Percentiles rank a stretch among this genome's conserved stretches.
Evolutionary conservation across 2,113 vertebrate genomes (phyloP).

Genomic region (human): GRCh38 chrX:117959501-117960000

Average conservation of each 20-base stretch:
- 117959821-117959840: background rate
- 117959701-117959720: background rate
- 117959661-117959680: background rate
- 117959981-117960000: background rate
- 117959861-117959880: background rate
- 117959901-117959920: background rate
- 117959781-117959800: background rate
- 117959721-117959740: background rate
- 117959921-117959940: background rate
- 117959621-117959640: background rate
- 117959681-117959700: constrained; percentile 18
- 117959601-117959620: background rate
- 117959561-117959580: background rate
- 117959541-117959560: background rate
- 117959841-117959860: background rate
- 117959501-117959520: constrained; percentile 31
- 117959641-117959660: constrained; percentile 32
- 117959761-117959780: background rate
- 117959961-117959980: background rate
- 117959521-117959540: constrained; percentile 2
- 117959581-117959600: constrained; percentile 24
- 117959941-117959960: background rate
- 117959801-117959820: constrained; percentile 27
- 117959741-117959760: background rate
- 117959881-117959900: background rate